These are phyloP conservation scores for Pelodytes ibericus DNA, from an alignment of 2,797 vertebrate species.

Conservation along the genomic window DNA sequence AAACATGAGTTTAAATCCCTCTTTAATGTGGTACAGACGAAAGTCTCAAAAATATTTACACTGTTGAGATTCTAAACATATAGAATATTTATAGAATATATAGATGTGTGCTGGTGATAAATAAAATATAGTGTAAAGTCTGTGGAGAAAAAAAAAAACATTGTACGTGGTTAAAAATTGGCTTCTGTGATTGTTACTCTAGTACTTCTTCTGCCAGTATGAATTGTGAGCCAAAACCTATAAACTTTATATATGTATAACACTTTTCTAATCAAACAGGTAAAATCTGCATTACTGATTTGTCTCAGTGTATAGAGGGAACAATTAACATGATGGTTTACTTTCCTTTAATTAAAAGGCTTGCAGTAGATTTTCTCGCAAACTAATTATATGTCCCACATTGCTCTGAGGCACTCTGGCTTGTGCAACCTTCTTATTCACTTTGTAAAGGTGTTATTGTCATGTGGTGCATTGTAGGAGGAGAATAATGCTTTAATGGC, in stretches of 20 bases:
- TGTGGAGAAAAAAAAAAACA: no score
- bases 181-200: no score
- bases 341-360: conserved; percentile 26
- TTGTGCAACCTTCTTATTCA: conserved; percentile 1
- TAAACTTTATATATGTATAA: no score
- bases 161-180: no score
- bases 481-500: neutral
- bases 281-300: conserved; percentile 10
- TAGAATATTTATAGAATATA: no score
- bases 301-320: neutral
- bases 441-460: conserved; percentile 2
- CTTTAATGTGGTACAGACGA: no score
- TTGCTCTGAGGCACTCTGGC: neutral
- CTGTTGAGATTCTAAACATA: no score
- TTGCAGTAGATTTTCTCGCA: conserved; percentile 5
- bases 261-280: conserved; percentile 1
- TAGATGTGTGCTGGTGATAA: no score
- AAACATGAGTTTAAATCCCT: no score
- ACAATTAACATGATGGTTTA: conserved; percentile 21
- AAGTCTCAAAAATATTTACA: no score
- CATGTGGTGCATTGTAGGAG: neutral
- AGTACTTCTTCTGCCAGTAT: no score
- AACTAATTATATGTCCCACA: conserved; percentile 4
- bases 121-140: no score
- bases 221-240: neutral